Evolutionary conservation across 1,140 invertebrate genomes (phyloP), one percentile per base, ranked within the genome.

Genomic region (Hylaeus anthracinus): DNA sequence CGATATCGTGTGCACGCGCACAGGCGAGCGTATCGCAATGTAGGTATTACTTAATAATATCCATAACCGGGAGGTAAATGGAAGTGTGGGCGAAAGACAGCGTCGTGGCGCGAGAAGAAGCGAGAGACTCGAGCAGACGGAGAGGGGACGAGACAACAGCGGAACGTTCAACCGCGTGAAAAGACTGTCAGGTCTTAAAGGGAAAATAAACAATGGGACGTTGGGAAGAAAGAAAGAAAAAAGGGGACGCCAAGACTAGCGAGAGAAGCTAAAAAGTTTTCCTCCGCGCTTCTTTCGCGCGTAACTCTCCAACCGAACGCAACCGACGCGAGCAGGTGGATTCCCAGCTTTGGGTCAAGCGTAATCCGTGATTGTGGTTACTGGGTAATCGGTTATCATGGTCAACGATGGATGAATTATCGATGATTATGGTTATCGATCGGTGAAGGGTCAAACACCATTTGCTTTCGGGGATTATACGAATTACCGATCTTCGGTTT

Each of bases 41-140:
- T 85, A 84, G 79, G 87, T 90, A 91, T 92, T 91, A 91, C 90
- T 91, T 91, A 91, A 92, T 91, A 92, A 90, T 92, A 91, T 91
- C 87, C 91, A 92, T 91, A 92, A 91, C 89, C 83, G 86, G 85
- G 84, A 84, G 88, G 86, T 80, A 86, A 87, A 83, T 79, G 80
- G 37, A 63, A 76, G 79, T 82, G 88, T 88, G 80, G 75, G 82
- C 79, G 86, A 58, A 80, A 71, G 72, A 81, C 66, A 75, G 72
- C 15, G 67, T 37, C 39, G 39, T 43, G 65, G 63, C 48, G 71
- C 45, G 55, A 73, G 81, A 70, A 60, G 69, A 64, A 81, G 58
- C 53, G 72, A 63, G 9, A 63, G 55, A 39, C 45, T n/a, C 70
- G 83, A 51, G 73, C 48, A 41, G 76, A 78, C 53, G n/a, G 26